A percentile compares a stretch with the other conserved stretches of the same genome.
Conservation (phyloP, 2,113 vertebrate genomes). For the Galeopterus variegatus region DNA sequence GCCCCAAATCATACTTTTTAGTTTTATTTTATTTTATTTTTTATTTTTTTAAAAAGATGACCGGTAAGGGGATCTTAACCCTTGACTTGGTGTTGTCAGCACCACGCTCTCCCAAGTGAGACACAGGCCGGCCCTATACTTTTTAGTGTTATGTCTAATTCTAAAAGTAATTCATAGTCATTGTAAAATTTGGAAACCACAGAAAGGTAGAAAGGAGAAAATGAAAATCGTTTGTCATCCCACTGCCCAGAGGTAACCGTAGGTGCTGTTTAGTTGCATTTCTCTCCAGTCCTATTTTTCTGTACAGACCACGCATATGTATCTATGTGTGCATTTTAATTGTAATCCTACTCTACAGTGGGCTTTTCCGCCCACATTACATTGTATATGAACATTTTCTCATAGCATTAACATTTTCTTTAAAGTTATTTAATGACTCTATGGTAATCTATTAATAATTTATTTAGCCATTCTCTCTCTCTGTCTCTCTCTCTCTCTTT, state of each 20-base stretch:
- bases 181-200: conserved; percentile 37
- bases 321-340: background rate
- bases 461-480: conserved; percentile 38
- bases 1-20: background rate
- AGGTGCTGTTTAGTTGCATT: background rate
- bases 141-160: conserved; percentile 56
- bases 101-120: no score
- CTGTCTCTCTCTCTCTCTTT: background rate
- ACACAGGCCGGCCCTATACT: background rate
- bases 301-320: background rate
- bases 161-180: conserved; percentile 25
- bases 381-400: background rate
- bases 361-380: background rate
- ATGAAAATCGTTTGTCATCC: conserved; percentile 57
- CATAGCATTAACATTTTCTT: conserved; percentile 25
- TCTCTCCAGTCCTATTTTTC: background rate
- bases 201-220: conserved; percentile 65
- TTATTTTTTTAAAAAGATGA: no score
- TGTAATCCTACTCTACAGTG: rapidly evolving
- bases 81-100: no score
- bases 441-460: conserved; percentile 72
- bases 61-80: no score
- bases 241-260: background rate
- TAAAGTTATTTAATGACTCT: conserved; percentile 58
- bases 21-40: conserved; percentile 31